Evolutionary conservation across 2,797 vertebrate species (phyloP), one percentile per base, ranked within the genome.

Genomic region (Xyrichtys novacula): DNA sequence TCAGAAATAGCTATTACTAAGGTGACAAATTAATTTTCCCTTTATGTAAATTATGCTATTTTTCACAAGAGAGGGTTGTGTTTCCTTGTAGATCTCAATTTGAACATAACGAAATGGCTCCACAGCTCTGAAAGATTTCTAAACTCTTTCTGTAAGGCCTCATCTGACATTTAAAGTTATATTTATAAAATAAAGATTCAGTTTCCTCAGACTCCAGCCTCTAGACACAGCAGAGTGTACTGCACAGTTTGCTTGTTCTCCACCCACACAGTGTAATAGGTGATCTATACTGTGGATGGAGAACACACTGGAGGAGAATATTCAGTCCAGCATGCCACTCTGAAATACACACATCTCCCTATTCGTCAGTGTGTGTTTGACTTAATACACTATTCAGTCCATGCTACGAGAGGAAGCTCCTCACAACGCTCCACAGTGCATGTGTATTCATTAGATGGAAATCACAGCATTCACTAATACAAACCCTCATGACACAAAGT

Each of bases 191-290:
- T 42, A 26, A 71, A 64, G 29, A 71, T 57, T 56, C 32, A 16
- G 54, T 72, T 80, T 81, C 52, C 42, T 65, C 58, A 74, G 70
- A 67, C 60, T 74, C 28, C 6, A 75, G 65, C 23, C 64, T 40
- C 38, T 46, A 74, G 69, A 81, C 14, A 42, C 60, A 53, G 80
- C 69, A 29, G 26, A 34, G 66, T 48, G 23, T 25, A 23, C 44
- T 16, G 57, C 46, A 25, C 66, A 57, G 53, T 15, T n/a, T 43
- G 70, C 73, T 65, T 61, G 75, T 74, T 65, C 55, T 53, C 67
- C 69, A 42, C 86, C 85, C 74, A 86, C 85, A 59, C 77, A 59
- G 60, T 68, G 67, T 56, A 56, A 85, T 36, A 81, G 73, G 77
- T 63, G 75, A 80, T 86, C 80, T 71, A 72, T 76, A 81, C 65